Percentiles rank a stretch among this genome's conserved stretches.
phyloP scores from a whole-genome alignment of 2,888 invertebrate genomes.

The Meganola albula region DNA sequence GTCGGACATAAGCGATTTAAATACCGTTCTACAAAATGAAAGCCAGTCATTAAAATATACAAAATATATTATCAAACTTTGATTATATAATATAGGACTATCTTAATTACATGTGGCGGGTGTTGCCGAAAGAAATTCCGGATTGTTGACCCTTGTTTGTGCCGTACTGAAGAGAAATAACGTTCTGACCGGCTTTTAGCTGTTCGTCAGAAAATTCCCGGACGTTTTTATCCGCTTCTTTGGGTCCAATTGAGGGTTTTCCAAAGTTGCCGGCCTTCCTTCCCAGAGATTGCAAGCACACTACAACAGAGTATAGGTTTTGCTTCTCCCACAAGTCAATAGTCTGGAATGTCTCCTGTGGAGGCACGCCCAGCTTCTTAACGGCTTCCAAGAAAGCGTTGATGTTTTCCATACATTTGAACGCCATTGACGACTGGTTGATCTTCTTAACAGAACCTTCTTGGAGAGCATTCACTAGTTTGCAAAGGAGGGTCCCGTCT shows the following conservation, averaged over 20 bases:
- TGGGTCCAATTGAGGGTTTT: slow-evolving; percentile 94
- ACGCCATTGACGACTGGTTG: slow-evolving; percentile 93
- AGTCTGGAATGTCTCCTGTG: slow-evolving; percentile 98
- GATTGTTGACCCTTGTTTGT: slow-evolving; percentile 98
- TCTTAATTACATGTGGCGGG: slow-evolving; percentile 91
- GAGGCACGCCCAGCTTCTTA: slow-evolving; percentile 91
- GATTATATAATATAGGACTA: slow-evolving; percentile 26
- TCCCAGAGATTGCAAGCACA: slow-evolving; percentile 95
- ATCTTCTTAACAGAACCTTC: slow-evolving; percentile 94
- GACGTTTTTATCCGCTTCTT: slow-evolving; percentile 96
- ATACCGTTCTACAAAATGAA: slow-evolving; percentile 38
- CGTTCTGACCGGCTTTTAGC: slow-evolving; percentile 92
- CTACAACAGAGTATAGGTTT: slow-evolving; percentile 97
- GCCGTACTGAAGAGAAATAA: slow-evolving; percentile 97
- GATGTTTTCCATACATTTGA: slow-evolving; percentile 99
- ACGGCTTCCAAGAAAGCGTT: slow-evolving; percentile 93
- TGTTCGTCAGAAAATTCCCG: slow-evolving; percentile 96
- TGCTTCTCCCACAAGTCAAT: slow-evolving; percentile 98
- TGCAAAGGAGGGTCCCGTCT: slow-evolving; percentile 94
- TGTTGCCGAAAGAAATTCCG: slow-evolving; percentile 97
- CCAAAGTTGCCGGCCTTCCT: slow-evolving; percentile 92
- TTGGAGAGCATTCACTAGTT: slow-evolving; percentile 90
- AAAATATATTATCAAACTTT: slow-evolving; percentile 48
- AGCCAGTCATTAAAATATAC: slow-evolving; percentile 37
- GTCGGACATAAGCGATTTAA: slow-evolving; percentile 6